Percentiles rank a stretch among this genome's conserved stretches.
These are phyloP conservation scores for Drosophila recens DNA, from an alignment of 2,888 invertebrate genomes.

Conservation along the genomic window DNA sequence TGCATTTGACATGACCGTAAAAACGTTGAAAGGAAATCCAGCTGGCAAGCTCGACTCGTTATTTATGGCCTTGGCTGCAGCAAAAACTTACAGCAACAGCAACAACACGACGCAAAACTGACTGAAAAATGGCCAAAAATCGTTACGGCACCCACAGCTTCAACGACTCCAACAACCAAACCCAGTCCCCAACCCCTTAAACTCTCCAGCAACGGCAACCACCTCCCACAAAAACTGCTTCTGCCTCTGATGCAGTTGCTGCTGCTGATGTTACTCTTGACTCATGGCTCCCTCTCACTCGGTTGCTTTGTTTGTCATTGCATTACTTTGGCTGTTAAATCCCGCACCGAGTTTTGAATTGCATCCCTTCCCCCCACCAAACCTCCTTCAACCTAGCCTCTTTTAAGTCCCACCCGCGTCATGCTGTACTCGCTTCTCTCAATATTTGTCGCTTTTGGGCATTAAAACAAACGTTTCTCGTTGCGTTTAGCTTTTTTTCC, in stretches of 20 bases:
- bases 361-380: constrained; percentile 24
- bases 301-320: constrained; percentile 78
- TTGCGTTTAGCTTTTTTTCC: constrained; percentile 60
- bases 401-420: constrained; percentile 2
- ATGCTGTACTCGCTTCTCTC: constrained; percentile 41
- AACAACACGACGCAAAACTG: constrained; percentile 36
- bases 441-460: constrained; percentile 81
- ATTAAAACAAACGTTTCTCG: constrained; percentile 81
- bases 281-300: constrained; percentile 48
- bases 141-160: constrained; percentile 30
- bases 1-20: constrained; percentile 69
- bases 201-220: constrained; percentile 23
- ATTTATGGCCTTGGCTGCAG: constrained; percentile 55
- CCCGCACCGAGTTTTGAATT: constrained; percentile 66
- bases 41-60: constrained; percentile 57
- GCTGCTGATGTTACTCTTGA: constrained; percentile 24
- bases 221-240: constrained; percentile 7
- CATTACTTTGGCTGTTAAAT: constrained; percentile 77
- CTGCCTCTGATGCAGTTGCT: constrained; percentile 9
- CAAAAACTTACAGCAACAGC: constrained; percentile 26
- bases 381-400: not conserved
- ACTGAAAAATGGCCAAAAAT: constrained; percentile 68
- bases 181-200: not conserved
- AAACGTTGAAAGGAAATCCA: constrained; percentile 64
- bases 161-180: constrained; percentile 1